Evolutionary conservation across 2,113 vertebrate genomes (phyloP), one percentile per base, ranked within the genome.

Genomic region (Gallinago paraguaiae): DNA sequence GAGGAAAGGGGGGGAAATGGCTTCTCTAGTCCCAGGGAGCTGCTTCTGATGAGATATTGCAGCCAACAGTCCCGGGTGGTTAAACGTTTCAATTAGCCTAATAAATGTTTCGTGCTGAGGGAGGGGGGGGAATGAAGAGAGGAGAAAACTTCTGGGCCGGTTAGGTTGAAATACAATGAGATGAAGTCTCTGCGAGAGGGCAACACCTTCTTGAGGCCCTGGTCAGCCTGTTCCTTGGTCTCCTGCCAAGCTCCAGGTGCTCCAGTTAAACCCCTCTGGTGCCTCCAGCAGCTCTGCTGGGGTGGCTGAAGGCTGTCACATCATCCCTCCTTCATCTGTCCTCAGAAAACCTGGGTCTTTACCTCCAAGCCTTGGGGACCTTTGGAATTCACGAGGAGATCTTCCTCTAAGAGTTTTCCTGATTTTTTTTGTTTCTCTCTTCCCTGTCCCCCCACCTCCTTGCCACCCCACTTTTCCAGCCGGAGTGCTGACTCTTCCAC

Each of bases 401-500:
- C 30, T 35, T 79, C 28, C 31, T 85, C 35, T n/a, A 28, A 37
- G 19, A 22, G 20, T 19, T 77, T 74, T 46, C 24, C 33, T 48
- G 35, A 11, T 8, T 82, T 57, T 64, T 46, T 65, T 56, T 68
- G 2, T 27, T 63, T 57, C 3, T 28, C 15, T 63, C 6, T 35
- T 22, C 3, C 2, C 5, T 11, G 39, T 39, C 39, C 1, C 2
- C 27, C 9, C 15, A 28, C 27, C 3, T 2, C 13, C 14, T 8
- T 16, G 3, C 6, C 33, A 13, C 25, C 5, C 6, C 33, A 13
- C 25, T 7, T 48, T 82, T 67, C 10, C 70, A 56, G 48, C 39
- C 17, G 5, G 6, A 4, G 19, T 7, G 35, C 50, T 13, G 45
- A 1, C 24, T 46, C 14, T 43, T n/a, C 61, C 54, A 8, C 11